Evolutionary conservation across 2,888 invertebrate species (phyloP), one percentile per base, ranked within the genome.

Genomic region (Eristalis arbustorum): DNA sequence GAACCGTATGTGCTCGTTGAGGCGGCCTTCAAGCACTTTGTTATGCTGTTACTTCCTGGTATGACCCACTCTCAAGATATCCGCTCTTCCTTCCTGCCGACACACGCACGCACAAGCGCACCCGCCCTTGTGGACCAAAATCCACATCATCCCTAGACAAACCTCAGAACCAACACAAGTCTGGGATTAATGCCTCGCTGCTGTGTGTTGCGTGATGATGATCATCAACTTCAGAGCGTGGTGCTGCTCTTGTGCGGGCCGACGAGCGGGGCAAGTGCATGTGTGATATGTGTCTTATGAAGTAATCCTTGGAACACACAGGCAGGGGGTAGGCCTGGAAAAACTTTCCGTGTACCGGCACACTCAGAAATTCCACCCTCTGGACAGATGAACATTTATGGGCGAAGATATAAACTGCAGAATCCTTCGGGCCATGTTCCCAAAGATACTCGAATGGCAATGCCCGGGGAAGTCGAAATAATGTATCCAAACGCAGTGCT

Each of bases 111-210:
- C 25, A 11, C 59, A 8, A 13, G 10, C n/a, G n/a, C 22, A 22
- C 11, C 1, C 23, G 10, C n/a, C 4, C 23, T 40, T 37, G 37
- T n/a, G 37, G 31, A 31, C 37, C 67, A 56, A 66, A 67, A 71
- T 69, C 80, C 75, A 71, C 80, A 76, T 72, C 71, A 80, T 79
- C 75, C 71, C 62, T 34, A 62, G 71, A 62, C 57, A 68, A 84
- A 77, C 80, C 80, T 63, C 80, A 80, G 71, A 80, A 76, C 62
- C 80, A 80, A 75, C 49, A 84, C 69, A 25, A 59, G 69, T 80
- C 10, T 18, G 66, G 75, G 75, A 80, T 80, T 80, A 84, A 84
- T 84, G 71, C 31, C 31, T 62, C 71, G 71, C 67, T 75, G 22
- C 80, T 72, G 75, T 67, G 28, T 40, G 49, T 49, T 49, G 49